Percentiles rank a stretch among this genome's conserved stretches.
phyloP scores from a whole-genome alignment of 2,113 vertebrate genomes.

The Nematolebias whitei region DNA sequence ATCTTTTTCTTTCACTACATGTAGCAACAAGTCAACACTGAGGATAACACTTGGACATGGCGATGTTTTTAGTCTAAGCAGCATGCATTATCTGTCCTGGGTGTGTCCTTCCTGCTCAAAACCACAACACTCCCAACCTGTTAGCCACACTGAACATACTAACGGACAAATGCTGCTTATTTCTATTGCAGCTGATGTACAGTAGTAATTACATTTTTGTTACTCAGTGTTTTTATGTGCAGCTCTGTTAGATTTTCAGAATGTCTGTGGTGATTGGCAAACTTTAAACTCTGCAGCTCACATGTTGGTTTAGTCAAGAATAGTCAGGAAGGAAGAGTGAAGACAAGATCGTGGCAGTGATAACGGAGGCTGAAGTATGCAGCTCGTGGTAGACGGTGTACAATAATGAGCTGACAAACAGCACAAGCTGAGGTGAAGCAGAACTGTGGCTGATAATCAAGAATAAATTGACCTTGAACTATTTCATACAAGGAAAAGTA shows the following conservation, averaged over 20 bases:
- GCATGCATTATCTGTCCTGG: slow-evolving; percentile 14
- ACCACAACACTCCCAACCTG: slow-evolving; percentile 9
- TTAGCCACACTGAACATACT: neutral
- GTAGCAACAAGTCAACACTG: neutral
- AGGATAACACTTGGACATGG: slow-evolving; percentile 14
- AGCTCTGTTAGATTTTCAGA: neutral
- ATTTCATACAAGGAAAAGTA: neutral
- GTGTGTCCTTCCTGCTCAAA: slow-evolving; percentile 20
- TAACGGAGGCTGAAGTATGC: neutral
- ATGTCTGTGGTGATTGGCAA: too few species aligned
- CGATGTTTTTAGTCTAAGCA: slow-evolving; percentile 35
- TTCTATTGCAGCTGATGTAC: neutral
- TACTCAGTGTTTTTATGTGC: neutral
- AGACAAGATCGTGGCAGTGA: neutral
- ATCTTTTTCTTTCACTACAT: neutral
- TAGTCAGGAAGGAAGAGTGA: neutral
- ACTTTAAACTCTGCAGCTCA: neutral
- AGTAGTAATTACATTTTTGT: neutral
- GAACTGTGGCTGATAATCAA: neutral
- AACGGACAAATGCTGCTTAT: neutral
- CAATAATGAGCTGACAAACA: neutral
- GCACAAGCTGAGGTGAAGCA: neutral
- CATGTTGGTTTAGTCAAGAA: neutral
- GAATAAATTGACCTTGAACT: neutral
- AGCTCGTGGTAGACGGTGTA: neutral